Evolutionary conservation across 2,113 vertebrate genomes (phyloP).

Genomic region (Actinemys pallida): DNA sequence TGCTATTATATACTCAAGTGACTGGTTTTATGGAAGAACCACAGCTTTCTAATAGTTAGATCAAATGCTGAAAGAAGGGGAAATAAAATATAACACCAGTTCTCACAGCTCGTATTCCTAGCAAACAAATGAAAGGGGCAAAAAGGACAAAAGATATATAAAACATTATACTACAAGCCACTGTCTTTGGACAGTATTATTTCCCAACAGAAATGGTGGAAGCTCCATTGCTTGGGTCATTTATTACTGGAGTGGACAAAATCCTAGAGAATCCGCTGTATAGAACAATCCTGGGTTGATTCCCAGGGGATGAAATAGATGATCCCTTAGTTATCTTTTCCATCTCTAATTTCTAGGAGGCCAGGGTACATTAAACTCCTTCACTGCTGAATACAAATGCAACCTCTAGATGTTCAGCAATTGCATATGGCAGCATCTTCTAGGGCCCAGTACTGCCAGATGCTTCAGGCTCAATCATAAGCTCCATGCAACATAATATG

Average conservation of each 20-base stretch:
- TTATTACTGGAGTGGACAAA: neutral
- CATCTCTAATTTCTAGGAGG: neutral
- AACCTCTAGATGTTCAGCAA: neutral
- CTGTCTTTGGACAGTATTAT: neutral
- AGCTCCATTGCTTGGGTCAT: neutral
- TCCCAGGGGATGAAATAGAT: neutral
- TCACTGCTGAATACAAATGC: neutral
- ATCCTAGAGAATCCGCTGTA: neutral
- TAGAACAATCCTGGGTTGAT: neutral
- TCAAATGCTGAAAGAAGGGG: conserved; percentile 58
- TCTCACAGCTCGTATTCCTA: neutral
- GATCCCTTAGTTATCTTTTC: neutral
- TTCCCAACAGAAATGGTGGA: neutral
- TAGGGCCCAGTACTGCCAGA: neutral
- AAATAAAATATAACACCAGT: conserved; percentile 32
- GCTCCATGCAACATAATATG: fast-evolving
- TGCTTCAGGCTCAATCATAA: neutral
- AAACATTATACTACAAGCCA: fast-evolving
- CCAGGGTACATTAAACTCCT: neutral
- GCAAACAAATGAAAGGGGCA: neutral
- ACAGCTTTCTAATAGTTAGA: conserved; percentile 57
- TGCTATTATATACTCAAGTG: conserved; percentile 72
- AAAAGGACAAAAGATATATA: neutral
- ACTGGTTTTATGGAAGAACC: conserved; percentile 71
- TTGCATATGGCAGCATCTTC: neutral